Conservation (phyloP, 2,797 vertebrate species). For the Alfaro cultratus region DNA sequence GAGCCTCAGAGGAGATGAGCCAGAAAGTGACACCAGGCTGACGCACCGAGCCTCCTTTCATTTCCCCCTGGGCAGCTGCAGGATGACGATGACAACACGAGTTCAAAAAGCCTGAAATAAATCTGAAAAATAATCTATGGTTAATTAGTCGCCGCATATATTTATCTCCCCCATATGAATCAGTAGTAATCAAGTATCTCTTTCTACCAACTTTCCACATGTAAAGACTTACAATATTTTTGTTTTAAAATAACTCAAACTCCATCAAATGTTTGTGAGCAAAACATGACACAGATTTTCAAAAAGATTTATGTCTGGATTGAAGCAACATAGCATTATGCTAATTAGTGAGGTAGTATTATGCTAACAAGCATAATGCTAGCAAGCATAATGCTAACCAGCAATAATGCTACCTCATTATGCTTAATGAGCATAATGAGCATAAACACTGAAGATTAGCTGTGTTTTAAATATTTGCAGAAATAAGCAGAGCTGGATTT, state of each 20-base stretch:
- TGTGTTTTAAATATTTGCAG: neutral
- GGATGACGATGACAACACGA: neutral
- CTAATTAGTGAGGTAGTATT: no score
- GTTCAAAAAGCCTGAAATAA: neutral
- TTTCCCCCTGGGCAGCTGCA: neutral
- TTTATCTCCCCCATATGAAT: neutral
- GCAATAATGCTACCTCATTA: no score
- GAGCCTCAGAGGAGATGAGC: constrained; percentile 20
- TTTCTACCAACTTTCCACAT: neutral
- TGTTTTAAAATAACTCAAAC: neutral
- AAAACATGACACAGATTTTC: neutral
- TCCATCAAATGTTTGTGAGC: neutral
- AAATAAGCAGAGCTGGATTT: neutral
- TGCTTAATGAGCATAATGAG: no score
- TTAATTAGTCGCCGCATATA: neutral
- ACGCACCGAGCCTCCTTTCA: constrained; percentile 6
- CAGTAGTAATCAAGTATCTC: neutral
- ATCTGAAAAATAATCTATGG: neutral
- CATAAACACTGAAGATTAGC: no score
- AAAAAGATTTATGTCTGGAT: neutral
- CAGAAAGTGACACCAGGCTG: constrained; percentile 4
- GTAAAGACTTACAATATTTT: neutral
- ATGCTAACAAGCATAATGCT: no score
- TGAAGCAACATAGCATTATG: no score
- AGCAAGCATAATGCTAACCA: no score